phyloP scores from a whole-genome alignment of 2,888 invertebrate genomes.

The Theretra japonica region DNA sequence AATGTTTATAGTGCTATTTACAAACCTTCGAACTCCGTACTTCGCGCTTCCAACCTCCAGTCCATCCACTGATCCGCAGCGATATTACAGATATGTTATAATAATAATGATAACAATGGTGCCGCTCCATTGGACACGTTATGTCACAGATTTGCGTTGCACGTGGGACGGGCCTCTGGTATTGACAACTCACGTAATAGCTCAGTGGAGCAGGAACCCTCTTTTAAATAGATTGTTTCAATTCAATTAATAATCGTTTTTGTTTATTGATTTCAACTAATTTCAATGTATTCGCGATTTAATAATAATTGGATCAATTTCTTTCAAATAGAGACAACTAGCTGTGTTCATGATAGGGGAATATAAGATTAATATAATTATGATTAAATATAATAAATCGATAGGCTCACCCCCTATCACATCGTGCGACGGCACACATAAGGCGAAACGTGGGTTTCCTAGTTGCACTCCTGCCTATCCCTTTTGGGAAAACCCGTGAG shows the following conservation, averaged over 20 bases:
- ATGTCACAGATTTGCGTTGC: conserved; percentile 25
- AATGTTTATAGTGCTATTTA: neutral
- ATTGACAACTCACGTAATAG: conserved; percentile 24
- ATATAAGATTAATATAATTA: too few relatives aligned
- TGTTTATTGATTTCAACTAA: too few relatives aligned
- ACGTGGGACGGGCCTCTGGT: conserved; percentile 15
- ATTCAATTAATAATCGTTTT: neutral
- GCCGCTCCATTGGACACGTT: conserved; percentile 6
- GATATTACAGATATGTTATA: conserved; percentile 18
- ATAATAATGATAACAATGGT: conserved; percentile 24
- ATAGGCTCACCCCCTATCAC: too few relatives aligned
- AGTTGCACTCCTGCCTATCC: too few relatives aligned
- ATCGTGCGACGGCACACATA: too few relatives aligned
- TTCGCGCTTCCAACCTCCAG: neutral
- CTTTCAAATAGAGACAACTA: too few relatives aligned
- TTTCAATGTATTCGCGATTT: too few relatives aligned
- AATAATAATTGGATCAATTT: too few relatives aligned
- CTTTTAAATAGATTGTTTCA: neutral
- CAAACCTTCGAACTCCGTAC: neutral
- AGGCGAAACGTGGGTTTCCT: too few relatives aligned
- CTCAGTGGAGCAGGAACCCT: neutral
- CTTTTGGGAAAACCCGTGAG: too few relatives aligned
- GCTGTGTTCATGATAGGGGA: too few relatives aligned
- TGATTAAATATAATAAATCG: too few relatives aligned
- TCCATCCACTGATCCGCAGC: neutral